phyloP scores from a whole-genome alignment of 2,888 invertebrate genomes.

The Sepiola atlantica region DNA sequence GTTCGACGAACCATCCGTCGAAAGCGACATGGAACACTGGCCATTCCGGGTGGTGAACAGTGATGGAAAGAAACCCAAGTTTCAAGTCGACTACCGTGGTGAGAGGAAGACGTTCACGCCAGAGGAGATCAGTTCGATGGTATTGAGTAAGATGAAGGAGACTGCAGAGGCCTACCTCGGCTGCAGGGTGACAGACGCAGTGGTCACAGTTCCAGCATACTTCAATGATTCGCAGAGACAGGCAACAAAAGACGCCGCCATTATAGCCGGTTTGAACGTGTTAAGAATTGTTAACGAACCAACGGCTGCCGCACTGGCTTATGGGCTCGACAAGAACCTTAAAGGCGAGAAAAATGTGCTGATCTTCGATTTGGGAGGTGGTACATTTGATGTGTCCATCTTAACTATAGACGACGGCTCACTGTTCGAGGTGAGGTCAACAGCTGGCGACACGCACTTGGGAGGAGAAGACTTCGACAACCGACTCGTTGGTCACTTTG shows the following conservation, averaged over 20 bases:
- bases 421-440: slow-evolving; percentile 86
- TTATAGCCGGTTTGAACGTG: slow-evolving; percentile 75
- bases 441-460: slow-evolving; percentile 88
- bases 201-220: slow-evolving; percentile 75
- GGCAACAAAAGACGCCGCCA: slow-evolving; percentile 78
- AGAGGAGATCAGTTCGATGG: slow-evolving; percentile 81
- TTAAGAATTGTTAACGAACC: slow-evolving; percentile 78
- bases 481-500: slow-evolving; percentile 87
- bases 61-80: slow-evolving; percentile 65
- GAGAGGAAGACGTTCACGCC: slow-evolving; percentile 90
- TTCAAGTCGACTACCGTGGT: slow-evolving; percentile 80
- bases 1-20: slow-evolving; percentile 55
- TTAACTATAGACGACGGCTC: slow-evolving; percentile 78
- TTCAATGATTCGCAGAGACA: slow-evolving; percentile 79
- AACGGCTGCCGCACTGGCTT: slow-evolving; percentile 76
- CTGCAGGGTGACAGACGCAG: slow-evolving; percentile 75
- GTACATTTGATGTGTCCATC: slow-evolving; percentile 77
- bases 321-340: slow-evolving; percentile 76
- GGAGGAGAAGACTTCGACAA: slow-evolving; percentile 85
- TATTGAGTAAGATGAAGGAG: too few relatives aligned
- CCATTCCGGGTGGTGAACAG: slow-evolving; percentile 59
- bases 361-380: slow-evolving; percentile 83
- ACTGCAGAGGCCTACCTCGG: slow-evolving; percentile 76
- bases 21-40: slow-evolving; percentile 59
- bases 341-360: slow-evolving; percentile 76